These are phyloP conservation scores for Nowickia ferox DNA, from an alignment of 2,888 invertebrate genomes.

Conservation along the genomic window DNA sequence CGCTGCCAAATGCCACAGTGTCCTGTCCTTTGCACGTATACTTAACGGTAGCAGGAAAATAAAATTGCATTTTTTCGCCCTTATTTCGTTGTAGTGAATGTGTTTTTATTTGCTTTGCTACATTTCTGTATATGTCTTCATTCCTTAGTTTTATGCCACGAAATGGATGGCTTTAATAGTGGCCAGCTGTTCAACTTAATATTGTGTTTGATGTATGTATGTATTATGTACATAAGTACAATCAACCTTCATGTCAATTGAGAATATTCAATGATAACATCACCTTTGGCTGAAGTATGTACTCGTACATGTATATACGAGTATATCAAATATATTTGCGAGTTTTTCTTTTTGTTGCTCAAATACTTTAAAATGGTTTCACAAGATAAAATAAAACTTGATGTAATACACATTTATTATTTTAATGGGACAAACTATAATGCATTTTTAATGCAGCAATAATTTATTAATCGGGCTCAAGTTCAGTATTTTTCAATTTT, in stretches of 20 bases:
- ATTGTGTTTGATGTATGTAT: neutral
- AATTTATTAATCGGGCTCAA: no score
- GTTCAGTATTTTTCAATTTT: no score
- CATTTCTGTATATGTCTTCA: neutral
- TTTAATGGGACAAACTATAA: no score
- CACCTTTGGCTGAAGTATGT: slow-evolving; percentile 46
- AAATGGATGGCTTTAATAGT: slow-evolving; percentile 38
- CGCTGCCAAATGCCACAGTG: neutral
- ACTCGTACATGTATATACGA: neutral
- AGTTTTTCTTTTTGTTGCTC: slow-evolving; percentile 2
- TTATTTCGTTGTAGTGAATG: slow-evolving; percentile 13
- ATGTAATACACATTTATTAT: no score
- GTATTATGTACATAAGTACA: no score
- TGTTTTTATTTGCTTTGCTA: neutral
- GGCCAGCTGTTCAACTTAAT: slow-evolving; percentile 8
- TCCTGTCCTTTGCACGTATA: slow-evolving; percentile 8
- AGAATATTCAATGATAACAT: slow-evolving; percentile 50
- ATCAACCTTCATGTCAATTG: slow-evolving; percentile 53
- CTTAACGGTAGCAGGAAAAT: slow-evolving; percentile 24
- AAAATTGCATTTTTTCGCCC: slow-evolving; percentile 57
- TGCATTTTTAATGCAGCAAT: no score
- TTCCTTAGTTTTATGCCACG: slow-evolving; percentile 24
- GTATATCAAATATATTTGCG: slow-evolving; percentile 13
- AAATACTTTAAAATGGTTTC: no score
- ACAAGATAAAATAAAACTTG: no score